Evolutionary conservation across 2,888 invertebrate genomes (phyloP).

Genomic region (Malachius bipustulatus): DNA sequence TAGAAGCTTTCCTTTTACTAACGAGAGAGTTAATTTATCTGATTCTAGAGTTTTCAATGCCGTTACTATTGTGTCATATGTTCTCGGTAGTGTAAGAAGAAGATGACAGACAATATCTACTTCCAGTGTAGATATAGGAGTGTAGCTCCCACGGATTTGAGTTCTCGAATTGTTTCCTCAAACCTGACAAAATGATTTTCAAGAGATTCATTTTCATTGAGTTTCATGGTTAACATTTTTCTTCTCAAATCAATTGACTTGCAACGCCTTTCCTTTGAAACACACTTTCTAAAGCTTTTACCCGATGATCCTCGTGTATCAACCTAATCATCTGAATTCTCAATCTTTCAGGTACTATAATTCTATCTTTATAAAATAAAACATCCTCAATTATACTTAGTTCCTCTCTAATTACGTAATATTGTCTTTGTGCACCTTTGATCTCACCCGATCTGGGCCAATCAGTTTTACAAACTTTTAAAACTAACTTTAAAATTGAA

Average conservation of each 20-base stretch:
- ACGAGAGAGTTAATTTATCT: conserved; percentile 16
- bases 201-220: no score
- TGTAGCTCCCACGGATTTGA: conserved; percentile 20
- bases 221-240: conserved; percentile 10
- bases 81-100: conserved; percentile 18
- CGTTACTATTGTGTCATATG: conserved; percentile 19
- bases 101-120: conserved; percentile 21
- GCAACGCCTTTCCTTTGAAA: conserved; percentile 5
- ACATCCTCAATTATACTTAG: conserved; percentile 9
- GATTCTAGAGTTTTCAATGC: conserved; percentile 18
- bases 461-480: conserved; percentile 12
- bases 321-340: conserved; percentile 7
- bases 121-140: no score
- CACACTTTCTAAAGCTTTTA: conserved; percentile 4
- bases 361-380: conserved; percentile 18
- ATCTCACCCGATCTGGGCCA: conserved; percentile 15
- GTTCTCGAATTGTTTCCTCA: no score
- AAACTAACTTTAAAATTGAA: conserved; percentile 10
- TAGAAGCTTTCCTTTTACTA: conserved; percentile 17
- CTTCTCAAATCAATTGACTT: conserved; percentile 6
- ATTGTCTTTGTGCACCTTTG: not conserved
- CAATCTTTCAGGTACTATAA: conserved; percentile 17
- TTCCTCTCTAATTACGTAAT: not conserved
- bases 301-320: conserved; percentile 11
- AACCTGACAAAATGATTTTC: no score